Conservation (phyloP, 2,113 vertebrate genomes). For the Zosterops borbonicus region DNA sequence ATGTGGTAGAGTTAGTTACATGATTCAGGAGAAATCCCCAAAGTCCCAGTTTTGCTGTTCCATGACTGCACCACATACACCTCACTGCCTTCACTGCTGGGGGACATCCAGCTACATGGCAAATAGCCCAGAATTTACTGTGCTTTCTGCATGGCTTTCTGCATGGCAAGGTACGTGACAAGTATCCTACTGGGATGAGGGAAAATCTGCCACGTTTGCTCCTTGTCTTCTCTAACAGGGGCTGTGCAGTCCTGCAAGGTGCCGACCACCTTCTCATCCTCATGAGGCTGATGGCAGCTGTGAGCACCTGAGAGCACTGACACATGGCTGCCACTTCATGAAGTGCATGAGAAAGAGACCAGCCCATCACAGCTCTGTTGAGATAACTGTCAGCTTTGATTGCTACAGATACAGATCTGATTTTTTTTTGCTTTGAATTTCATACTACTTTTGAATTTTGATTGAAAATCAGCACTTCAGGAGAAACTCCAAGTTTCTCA, state of each 20-base stretch:
- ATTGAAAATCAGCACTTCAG: background rate
- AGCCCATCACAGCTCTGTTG: background rate
- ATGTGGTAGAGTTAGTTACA: background rate
- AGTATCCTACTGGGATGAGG: background rate
- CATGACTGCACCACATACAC: background rate
- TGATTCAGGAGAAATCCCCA: background rate
- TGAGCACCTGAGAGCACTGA: background rate
- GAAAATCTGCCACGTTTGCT: background rate
- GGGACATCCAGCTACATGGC: background rate
- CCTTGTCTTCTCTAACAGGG: background rate
- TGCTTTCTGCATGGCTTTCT: background rate
- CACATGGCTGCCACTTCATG: background rate
- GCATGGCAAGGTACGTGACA: background rate
- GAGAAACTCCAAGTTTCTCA: background rate
- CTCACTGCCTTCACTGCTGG: background rate
- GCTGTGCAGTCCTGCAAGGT: background rate
- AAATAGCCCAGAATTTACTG: background rate
- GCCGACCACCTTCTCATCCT: fast-evolving
- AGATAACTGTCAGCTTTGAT: background rate
- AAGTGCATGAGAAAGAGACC: background rate
- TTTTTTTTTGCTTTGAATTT: background rate
- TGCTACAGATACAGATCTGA: background rate
- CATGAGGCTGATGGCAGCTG: background rate
- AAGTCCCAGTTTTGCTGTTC: background rate
- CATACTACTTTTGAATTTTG: background rate